Evolutionary conservation across 2,888 invertebrate genomes (phyloP), one percentile per base, ranked within the genome.

Genomic region (Drosophila mulleri): DNA sequence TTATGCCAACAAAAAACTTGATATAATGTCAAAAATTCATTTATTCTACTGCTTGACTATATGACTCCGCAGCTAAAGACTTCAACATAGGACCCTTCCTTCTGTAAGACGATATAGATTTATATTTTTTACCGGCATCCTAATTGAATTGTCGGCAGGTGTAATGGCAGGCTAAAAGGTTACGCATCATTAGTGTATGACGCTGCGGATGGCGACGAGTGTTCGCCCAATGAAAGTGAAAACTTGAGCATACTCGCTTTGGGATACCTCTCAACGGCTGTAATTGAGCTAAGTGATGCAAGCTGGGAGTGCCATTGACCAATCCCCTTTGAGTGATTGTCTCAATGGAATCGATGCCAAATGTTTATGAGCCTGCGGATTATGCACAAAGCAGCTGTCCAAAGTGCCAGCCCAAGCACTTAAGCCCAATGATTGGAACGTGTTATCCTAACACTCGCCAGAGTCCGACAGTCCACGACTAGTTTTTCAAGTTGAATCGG

Each of bases 91-190:
- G 41, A n/a, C 1, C 8, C n/a, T 3, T 16, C 41, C 8, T 16
- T 8, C 16, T 18, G 48, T 12, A 6, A 48, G 48, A 29, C 11
- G 29, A 48, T 12, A 47, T 29, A 47, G 26, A 47, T 29, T n/a
- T 29, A 47, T 9, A n/a, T 23, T 35, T 6, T 7, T 37, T 11
- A 16, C 1, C 29, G 2, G 7, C 35, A 32, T 37, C 37, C n/a
- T 18, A 50, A 44, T 44, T 39, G 59, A 23, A 32, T 45, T 42
- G 68, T 52, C 56, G 63, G 11, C 72, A 72, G 61, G 57, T 73
- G 65, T 70, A 80, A 80, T 79, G 73, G 54, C 50, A 45, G 64
- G 42, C 65, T 67, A 65, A 80, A 80, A 76, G 76, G 78, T 67
- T 76, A 42, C 67, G 76, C 80, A 65, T 73, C 78, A 79, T 79